Evolutionary conservation across 2,888 invertebrate genomes (phyloP), one percentile per base, ranked within the genome.

Genomic region (Nephrocerus scutellatus): DNA sequence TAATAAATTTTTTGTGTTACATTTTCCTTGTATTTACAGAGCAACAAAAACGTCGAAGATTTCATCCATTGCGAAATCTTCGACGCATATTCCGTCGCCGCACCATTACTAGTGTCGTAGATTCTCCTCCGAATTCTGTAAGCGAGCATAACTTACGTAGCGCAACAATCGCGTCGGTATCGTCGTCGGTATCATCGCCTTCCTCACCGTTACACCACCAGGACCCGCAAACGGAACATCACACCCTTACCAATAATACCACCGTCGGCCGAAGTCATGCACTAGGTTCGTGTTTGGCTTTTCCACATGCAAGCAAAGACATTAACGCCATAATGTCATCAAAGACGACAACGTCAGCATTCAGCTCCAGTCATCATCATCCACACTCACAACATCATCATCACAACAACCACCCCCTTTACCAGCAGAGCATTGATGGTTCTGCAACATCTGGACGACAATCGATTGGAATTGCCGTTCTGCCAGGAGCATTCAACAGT

Each of bases 51-150:
- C 59, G 68, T 20, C 62, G 68, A 30, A 60, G 67, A 41, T 68
- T 68, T 49, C 65, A 67, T 56, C 68, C 68, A 26, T 53, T 68
- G 24, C 60, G 68, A 25, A 68, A 68, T 55, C 52, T 68, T 34
- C 62, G 68, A 5, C 64, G 68, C 25, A 68, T 68, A 42, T 68
- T 68, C 47, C 66, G 68, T 2, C 62, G 68, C 30, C 63, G 68
- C 39, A 66, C 68, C 7, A 58, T 68, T 43, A 66, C 62, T 30
- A 62, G 57, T 42, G 56, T 54, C 6, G 58, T 55, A 13, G 56
- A 57, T 13, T 50, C 50, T 18, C 44, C 49, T 16, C 30, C 45
- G 18, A 57, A 53, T 36, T 58, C 58, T 41, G 52, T 49, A 26
- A 62, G 63, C 26, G 63, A 63, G 35, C 62, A 62, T 49, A 62